Evolutionary conservation across 2,113 vertebrate genomes (phyloP).

Genomic region (Pseudolaguvia tuberculata): DNA sequence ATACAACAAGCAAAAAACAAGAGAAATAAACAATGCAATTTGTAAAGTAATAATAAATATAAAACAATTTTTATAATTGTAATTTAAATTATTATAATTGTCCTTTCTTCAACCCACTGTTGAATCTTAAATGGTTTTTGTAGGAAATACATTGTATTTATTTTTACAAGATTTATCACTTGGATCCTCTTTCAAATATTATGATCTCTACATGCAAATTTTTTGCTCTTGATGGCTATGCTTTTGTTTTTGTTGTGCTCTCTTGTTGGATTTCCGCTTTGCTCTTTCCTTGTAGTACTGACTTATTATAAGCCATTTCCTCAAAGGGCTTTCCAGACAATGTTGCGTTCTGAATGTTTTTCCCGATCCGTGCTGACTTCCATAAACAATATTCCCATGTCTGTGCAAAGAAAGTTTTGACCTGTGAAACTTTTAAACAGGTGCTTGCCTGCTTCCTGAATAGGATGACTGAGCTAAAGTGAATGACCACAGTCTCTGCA

Average conservation of each 20-base stretch:
- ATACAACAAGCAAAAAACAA: neutral
- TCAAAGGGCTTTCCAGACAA: neutral
- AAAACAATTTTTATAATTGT: slow-evolving; percentile 1
- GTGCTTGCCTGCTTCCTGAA: slow-evolving; percentile 65
- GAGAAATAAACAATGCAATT: slow-evolving; percentile 13
- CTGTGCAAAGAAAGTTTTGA: slow-evolving; percentile 49
- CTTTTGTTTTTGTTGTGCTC: slow-evolving; percentile 1
- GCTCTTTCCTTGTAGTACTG: slow-evolving; percentile 3
- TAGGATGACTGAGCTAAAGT: slow-evolving; percentile 52
- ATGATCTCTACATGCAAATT: slow-evolving; percentile 15
- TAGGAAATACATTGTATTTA: slow-evolving; percentile 19
- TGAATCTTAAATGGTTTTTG: slow-evolving; percentile 9
- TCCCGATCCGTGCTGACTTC: slow-evolving; percentile 48
- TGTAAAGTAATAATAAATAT: neutral
- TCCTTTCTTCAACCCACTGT: no score
- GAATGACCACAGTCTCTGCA: slow-evolving; percentile 40
- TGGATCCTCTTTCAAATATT: slow-evolving; percentile 17
- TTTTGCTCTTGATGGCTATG: slow-evolving; percentile 9
- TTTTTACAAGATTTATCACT: slow-evolving; percentile 16
- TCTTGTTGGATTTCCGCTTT: neutral
- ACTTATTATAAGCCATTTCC: slow-evolving; percentile 17
- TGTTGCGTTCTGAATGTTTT: slow-evolving; percentile 22
- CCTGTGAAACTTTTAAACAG: slow-evolving; percentile 57
- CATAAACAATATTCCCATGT: slow-evolving; percentile 59
- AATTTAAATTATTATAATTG: neutral